phyloP scores from a whole-genome alignment of 1,140 invertebrate genomes.

The Bradysia coprophila region DNA sequence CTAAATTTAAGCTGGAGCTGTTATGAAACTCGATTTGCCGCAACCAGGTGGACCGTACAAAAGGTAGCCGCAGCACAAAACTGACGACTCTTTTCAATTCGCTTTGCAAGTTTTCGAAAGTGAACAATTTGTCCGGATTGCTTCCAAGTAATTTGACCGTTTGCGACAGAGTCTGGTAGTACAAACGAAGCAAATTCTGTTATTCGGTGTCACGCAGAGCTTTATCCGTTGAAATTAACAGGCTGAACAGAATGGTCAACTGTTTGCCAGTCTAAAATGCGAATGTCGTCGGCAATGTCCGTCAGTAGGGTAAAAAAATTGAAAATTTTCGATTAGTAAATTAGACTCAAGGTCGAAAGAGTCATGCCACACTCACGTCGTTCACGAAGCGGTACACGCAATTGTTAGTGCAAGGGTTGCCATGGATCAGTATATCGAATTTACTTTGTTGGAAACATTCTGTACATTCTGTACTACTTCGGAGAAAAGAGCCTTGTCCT shows the following conservation, averaged over 20 bases:
- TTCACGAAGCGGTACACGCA: not conserved
- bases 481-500: too few species aligned
- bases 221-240: slow-evolving; percentile 31
- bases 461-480: too few species aligned
- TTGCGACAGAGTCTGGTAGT: slow-evolving; percentile 27
- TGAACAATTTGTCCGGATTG: slow-evolving; percentile 25
- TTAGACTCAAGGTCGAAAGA: slow-evolving; percentile 10
- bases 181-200: slow-evolving; percentile 27
- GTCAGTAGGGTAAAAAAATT: slow-evolving; percentile 6
- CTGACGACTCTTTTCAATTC: slow-evolving; percentile 18
- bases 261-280: slow-evolving; percentile 35
- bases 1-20: slow-evolving; percentile 88
- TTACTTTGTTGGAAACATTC: too few species aligned
- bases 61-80: slow-evolving; percentile 59
- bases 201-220: slow-evolving; percentile 26
- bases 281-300: slow-evolving; percentile 17
- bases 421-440: too few species aligned
- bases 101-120: slow-evolving; percentile 20
- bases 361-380: slow-evolving; percentile 25
- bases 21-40: slow-evolving; percentile 96
- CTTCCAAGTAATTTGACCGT: slow-evolving; percentile 19
- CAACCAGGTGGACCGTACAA: slow-evolving; percentile 97
- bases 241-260: slow-evolving; percentile 31
- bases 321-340: slow-evolving; percentile 3
- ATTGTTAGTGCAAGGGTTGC: slow-evolving; percentile 25